phyloP scores from a whole-genome alignment of 2,888 invertebrate species.

The Portevinia maculata region DNA sequence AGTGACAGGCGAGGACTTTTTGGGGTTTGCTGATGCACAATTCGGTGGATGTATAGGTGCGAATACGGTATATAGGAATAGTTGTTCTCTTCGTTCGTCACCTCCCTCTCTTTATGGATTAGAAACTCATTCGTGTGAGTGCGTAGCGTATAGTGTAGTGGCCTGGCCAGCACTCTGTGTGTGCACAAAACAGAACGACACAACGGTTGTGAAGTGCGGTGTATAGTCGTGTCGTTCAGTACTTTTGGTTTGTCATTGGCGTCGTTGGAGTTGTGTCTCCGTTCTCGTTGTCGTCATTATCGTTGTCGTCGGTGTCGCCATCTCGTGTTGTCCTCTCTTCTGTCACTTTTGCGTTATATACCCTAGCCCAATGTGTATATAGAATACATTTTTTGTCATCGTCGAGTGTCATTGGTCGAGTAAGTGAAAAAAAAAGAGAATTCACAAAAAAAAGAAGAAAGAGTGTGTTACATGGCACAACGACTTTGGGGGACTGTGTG shows the following conservation, averaged over 20 bases:
- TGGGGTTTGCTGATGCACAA: slow-evolving; percentile 30
- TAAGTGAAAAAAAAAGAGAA: slow-evolving; percentile 16
- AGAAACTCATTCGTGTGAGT: slow-evolving; percentile 60
- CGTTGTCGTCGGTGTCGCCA: slow-evolving; percentile 65
- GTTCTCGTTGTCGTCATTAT: slow-evolving; percentile 45
- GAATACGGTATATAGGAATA: slow-evolving; percentile 34
- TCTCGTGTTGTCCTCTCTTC: slow-evolving; percentile 72
- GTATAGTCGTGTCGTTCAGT: slow-evolving; percentile 72
- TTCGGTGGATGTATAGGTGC: slow-evolving; percentile 21
- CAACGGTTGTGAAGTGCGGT: slow-evolving; percentile 58
- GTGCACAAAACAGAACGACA: slow-evolving; percentile 38
- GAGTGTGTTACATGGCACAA: slow-evolving; percentile 58
- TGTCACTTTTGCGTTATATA: slow-evolving; percentile 68
- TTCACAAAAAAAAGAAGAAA: slow-evolving; percentile 43
- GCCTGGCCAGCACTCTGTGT: slow-evolving; percentile 34
- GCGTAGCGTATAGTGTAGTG: slow-evolving; percentile 57
- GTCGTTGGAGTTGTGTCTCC: slow-evolving; percentile 62
- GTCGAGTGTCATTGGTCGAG: slow-evolving; percentile 82
- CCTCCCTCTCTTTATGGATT: slow-evolving; percentile 67
- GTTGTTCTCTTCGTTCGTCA: slow-evolving; percentile 64
- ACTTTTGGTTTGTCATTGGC: slow-evolving; percentile 73
- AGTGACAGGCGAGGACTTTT: slow-evolving; percentile 54
- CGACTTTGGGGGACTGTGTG: slow-evolving; percentile 66
- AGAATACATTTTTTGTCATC: slow-evolving; percentile 79
- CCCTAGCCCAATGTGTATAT: slow-evolving; percentile 53